Evolutionary conservation across 1,140 invertebrate species (phyloP), one percentile per base, ranked within the genome.

Genomic region (Diorhabda elongata): DNA sequence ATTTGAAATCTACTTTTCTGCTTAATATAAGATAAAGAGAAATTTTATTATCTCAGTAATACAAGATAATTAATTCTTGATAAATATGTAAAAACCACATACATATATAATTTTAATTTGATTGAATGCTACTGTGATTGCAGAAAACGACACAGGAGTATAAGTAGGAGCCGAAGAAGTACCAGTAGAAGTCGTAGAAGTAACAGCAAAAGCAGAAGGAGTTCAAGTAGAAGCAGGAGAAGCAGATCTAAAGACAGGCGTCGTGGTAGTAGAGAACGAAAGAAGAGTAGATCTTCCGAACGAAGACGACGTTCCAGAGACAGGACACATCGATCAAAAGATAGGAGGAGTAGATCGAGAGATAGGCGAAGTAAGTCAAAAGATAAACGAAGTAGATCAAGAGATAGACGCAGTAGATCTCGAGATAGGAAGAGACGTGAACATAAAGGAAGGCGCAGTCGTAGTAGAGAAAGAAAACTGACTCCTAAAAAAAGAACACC

Each of bases 351-450:
- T 2, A 69, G 61, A 44, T 77, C 77, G 44, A 73, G 65, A 63
- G 84, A 84, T 41, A 73, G 61, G 58, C 42, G 59, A 66, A 69
- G 77, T 64, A 75, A 66, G 42, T 79, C 80, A 41, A 79, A 77
- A 64, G 86, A 87, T 66, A 82, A 82, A 73, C 81, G 85, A 26
- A 85, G 84, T 66, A 80, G 83, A 63, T 87, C 84, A 45, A 82
- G 81, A 72, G 85, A 87, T 56, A 81, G 73, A 74, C 78, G 81
- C 78, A 83, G 82, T 4, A 79, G 79, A 64, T 82, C 82, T 5
- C 71, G 69, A 62, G 73, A 80, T 45, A 75, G 73, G 71, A 60
- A 42, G 47, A 64, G 47, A 11, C 64, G 65, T 58, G 69, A 73
- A n/a, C 57, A 47, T 7, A 58, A 61, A 57, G 69, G 70, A 11